Percentiles rank a stretch among this genome's conserved stretches.
These are phyloP conservation scores for Troides helena DNA, from an alignment of 2,888 invertebrate species.

Conservation along the genomic window DNA sequence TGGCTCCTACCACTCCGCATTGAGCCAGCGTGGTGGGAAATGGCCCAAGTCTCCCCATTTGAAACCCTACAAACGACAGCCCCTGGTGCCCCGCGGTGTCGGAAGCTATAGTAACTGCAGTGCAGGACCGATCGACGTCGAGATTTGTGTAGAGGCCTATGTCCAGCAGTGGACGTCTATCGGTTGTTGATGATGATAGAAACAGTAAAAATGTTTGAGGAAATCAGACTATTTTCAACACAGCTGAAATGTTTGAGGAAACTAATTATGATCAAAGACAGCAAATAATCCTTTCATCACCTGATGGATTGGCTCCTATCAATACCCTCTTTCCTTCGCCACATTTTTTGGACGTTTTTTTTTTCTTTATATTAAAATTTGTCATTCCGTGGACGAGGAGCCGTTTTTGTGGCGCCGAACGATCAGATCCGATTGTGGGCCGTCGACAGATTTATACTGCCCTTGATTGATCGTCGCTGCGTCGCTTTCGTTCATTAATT, in stretches of 20 bases:
- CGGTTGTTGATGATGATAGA: no score
- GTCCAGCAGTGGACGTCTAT: no score
- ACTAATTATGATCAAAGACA: slow-evolving; percentile 28
- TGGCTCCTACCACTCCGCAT: no score
- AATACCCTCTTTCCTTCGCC: slow-evolving; percentile 1
- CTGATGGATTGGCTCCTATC: slow-evolving; percentile 37
- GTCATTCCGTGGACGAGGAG: slow-evolving; percentile 12
- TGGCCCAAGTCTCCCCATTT: no score
- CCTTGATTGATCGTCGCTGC: slow-evolving; percentile 24
- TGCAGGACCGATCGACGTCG: no score
- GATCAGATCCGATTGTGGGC: slow-evolving; percentile 17
- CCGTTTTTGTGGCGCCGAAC: slow-evolving; percentile 25
- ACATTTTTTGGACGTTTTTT: slow-evolving; percentile 14
- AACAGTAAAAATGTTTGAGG: no score
- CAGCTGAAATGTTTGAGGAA: neutral
- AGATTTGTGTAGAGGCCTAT: no score
- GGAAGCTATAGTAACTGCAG: no score
- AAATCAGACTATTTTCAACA: no score
- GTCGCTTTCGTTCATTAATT: slow-evolving; percentile 23
- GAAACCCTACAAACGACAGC: no score
- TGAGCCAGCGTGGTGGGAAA: no score
- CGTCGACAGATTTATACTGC: slow-evolving; percentile 25
- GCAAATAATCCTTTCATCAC: slow-evolving; percentile 38
- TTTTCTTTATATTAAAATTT: slow-evolving; percentile 19
- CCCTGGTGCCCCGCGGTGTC: no score